Base-by-base conservation (phyloP, 1,140 invertebrate species). In the Pomacea maculata region DNA sequence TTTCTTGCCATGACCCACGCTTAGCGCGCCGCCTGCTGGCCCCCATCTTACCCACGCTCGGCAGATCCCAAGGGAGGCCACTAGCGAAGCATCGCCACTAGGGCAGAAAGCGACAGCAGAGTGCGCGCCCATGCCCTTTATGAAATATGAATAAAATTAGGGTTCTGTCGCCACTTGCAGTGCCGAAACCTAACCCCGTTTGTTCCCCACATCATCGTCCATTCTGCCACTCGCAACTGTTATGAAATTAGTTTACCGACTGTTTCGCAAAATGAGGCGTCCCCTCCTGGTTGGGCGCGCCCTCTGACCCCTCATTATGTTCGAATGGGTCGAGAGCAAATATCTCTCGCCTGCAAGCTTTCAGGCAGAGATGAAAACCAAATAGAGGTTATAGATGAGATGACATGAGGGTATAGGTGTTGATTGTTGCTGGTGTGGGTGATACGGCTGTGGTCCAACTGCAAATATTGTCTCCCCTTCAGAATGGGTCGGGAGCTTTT, bases 231-330 rank as follows among this genome's bases (percentile, higher is more conserved):
- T 76, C 34, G 75, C 75, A 76, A 76, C 75, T 76, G 75, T 76
- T 76, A 76, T 76, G 75, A 76, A 76, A 76, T 76, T 76, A 76
- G 75, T 76, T 76, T 76, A 76, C 75, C 75, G 75, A 76, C 75
- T 76, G 57, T 76, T 76, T 65, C 57, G 45, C 57, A 19, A n/a
- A 65, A 54, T 34, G 25, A 25, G 57, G 29, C 25, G 17, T 65
- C 45, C 29, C 61, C 21, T 63, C 25, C 11, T 64, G n/a, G 14
- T 6, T 25, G 21, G 75, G n/a, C 34, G 75, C 34, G 75, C 21
- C 75, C 75, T 65, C 34, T 65, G 75, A 76, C 75, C 75, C 34
- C 61, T 64, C 75, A 64, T 64, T 65, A 64, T 76, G 75, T 57
- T 25, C 29, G 75, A 76, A 15, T 54, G 75, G 75, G 75, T 7